A percentile compares a stretch with the other conserved stretches of the same genome.
These are phyloP conservation scores for Corythoichthys haematopterus DNA, from an alignment of 2,113 vertebrate genomes.

Conservation along the genomic window DNA sequence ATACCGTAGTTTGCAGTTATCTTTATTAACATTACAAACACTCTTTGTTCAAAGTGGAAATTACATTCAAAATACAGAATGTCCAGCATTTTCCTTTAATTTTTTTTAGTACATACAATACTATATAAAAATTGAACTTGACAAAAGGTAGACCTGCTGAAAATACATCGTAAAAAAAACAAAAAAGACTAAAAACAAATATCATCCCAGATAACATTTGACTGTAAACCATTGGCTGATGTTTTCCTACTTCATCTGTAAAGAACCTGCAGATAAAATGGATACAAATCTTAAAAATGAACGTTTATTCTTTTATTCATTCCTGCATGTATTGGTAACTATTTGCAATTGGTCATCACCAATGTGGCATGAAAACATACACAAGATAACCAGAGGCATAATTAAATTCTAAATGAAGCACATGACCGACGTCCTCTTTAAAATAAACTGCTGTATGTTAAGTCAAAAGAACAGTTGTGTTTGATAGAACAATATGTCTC, in stretches of 20 bases:
- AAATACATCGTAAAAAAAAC: slow-evolving; percentile 30
- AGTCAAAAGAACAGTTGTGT: too few species aligned
- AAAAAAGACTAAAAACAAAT: not conserved
- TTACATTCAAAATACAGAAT: slow-evolving; percentile 58
- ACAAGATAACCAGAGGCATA: too few species aligned
- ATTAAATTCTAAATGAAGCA: too few species aligned
- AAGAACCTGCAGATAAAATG: not conserved
- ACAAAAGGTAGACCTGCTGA: slow-evolving; percentile 21
- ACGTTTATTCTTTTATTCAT: not conserved
- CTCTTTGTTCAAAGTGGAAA: slow-evolving; percentile 37
- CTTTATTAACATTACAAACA: slow-evolving; percentile 45
- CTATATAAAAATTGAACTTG: slow-evolving; percentile 3
- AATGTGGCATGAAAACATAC: not conserved
- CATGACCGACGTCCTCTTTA: too few species aligned
- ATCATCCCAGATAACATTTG: not conserved
- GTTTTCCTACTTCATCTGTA: not conserved
- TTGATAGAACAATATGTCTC: too few species aligned
- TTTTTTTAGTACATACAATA: slow-evolving; percentile 37
- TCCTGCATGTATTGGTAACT: not conserved
- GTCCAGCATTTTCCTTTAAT: slow-evolving; percentile 61
- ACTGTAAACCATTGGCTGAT: not conserved
- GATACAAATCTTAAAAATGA: not conserved
- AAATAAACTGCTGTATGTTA: too few species aligned
- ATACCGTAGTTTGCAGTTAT: slow-evolving; percentile 17
- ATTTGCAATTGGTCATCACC: not conserved